Evolutionary conservation across 2,113 vertebrate genomes (phyloP), one percentile per base, ranked within the genome.

Genomic region (Gymnogyps californianus): DNA sequence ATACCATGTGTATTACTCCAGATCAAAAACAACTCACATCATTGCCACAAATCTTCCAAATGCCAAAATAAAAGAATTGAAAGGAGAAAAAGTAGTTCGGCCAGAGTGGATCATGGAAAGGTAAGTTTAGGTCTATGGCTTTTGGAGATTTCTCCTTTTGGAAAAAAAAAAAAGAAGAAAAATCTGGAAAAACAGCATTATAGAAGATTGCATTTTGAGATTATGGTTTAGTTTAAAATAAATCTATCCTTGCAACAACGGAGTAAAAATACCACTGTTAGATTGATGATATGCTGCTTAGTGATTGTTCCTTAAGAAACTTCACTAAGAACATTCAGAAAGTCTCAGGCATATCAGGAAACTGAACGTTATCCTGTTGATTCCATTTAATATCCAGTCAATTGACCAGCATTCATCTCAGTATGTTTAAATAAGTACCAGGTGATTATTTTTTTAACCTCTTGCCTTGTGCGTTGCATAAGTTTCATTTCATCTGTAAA

Each of bases 51-150:
- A 99, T 98, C 98, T 99, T 97, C 99, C 99, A 96, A 99, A 99
- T 98, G 98, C 81, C 98, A 99, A 99, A 98, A 99, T 99, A 93
- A 98, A 99, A 97, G 99, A 99, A 96, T 95, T 99, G 87, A 99
- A 98, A 97, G 99, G 98, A 57, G 99, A 99, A 96, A 99, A 99
- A 97, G 98, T 99, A 82, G 99, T 99, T 79, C 98, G 98, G 44
- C 99, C 99, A 17, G 98, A 99, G 81, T 99, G 99, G 99, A 99
- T 99, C 85, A 98, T 99, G 89, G 99, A 99, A 97, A 99, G 99
- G 99, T 99, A 91, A 93, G 95, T 92, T 90, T 90, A 87, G 24
- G 13, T 70, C 25, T 82, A 1, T 20, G 83, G 26, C 25, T 58
- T 94, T 67, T 89, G 40, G 40, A 70, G 24, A 54, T 59, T 46